Evolutionary conservation across 2,113 vertebrate genomes (phyloP).

Genomic region (Eonycteris spelaea): DNA sequence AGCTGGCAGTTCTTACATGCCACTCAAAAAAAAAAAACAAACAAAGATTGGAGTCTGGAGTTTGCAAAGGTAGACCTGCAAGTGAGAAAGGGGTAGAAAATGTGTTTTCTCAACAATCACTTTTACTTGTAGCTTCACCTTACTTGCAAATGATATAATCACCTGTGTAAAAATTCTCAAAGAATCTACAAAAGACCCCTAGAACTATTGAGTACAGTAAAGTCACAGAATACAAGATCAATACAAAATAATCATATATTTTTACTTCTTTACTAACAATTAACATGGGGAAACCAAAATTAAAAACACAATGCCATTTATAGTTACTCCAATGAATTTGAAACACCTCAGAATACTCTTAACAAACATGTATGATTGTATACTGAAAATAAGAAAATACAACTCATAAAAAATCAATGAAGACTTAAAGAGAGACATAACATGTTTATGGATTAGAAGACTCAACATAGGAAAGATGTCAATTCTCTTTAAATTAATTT

Average conservation of each 20-base stretch:
- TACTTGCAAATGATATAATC: background rate
- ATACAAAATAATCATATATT: background rate
- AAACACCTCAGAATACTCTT: background rate
- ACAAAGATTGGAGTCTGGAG: background rate
- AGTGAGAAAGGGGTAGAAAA: background rate
- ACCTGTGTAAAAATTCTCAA: background rate
- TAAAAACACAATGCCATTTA: background rate
- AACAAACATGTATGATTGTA: background rate
- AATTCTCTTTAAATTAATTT: background rate
- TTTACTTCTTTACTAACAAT: background rate
- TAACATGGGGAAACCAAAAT: background rate
- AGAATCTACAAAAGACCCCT: background rate
- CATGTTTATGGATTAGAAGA: background rate
- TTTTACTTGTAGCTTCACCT: background rate
- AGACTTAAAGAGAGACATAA: background rate
- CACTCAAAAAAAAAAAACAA: background rate
- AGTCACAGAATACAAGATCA: background rate
- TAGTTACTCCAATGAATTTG: background rate
- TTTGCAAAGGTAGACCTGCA: background rate
- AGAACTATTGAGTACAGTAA: background rate
- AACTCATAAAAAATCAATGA: background rate
- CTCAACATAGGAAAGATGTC: background rate
- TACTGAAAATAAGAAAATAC: background rate
- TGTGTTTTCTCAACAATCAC: background rate
- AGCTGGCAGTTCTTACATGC: background rate